A percentile compares a stretch with the other conserved stretches of the same genome.
Conservation (phyloP, 2,888 invertebrate genomes). For the Digitonthophagus gazella region DNA sequence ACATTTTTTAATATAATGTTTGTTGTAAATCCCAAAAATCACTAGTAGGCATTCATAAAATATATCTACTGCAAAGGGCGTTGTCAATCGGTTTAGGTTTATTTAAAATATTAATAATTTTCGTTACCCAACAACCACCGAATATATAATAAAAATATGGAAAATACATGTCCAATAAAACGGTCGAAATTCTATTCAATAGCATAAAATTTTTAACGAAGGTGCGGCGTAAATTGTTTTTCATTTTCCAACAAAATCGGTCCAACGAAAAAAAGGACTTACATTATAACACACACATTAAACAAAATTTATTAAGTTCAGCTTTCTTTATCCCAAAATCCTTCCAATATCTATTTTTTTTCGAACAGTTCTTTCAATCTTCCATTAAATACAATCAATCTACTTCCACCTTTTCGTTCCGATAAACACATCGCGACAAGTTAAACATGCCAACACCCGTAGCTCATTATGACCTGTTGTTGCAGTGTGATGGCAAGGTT, state of each 20-base stretch:
- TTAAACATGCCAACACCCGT: neutral
- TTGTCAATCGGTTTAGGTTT: no score
- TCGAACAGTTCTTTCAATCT: no score
- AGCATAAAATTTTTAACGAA: neutral
- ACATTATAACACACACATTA: no score
- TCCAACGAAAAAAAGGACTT: neutral
- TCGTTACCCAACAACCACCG: neutral
- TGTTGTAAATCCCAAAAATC: no score
- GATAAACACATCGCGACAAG: neutral
- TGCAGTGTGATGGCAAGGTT: conserved; percentile 50
- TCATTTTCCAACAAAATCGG: neutral
- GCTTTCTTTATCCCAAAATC: no score
- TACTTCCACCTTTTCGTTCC: neutral
- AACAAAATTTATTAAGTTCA: no score
- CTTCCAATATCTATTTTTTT: no score
- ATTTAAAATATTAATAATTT: neutral
- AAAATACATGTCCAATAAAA: neutral
- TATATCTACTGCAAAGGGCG: no score
- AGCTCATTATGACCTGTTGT: conserved; percentile 33
- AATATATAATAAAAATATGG: neutral
- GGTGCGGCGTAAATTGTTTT: neutral
- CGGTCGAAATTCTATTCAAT: neutral
- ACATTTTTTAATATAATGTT: no score
- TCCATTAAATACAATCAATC: neutral
- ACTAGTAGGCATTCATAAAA: no score